phyloP scores from a whole-genome alignment of 30 jellyfish, hydroid and myxozoan genomes.

The Chironex yamaguchii region DNA sequence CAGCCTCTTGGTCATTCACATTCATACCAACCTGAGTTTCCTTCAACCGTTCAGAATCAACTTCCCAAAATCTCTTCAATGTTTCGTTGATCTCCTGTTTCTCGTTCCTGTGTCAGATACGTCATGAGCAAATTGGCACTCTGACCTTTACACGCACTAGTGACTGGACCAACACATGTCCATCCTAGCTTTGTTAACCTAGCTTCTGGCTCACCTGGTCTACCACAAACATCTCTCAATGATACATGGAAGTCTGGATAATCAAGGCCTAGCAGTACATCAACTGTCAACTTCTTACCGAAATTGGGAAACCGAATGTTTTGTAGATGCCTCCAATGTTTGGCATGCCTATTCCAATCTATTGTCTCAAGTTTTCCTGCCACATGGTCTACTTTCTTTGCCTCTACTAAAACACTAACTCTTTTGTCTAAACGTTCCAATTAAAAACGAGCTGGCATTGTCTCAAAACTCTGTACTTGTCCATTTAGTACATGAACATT shows the following conservation, averaged over 20 bases:
- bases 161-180: conserved; percentile 60
- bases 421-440: conserved; percentile 53
- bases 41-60: too few relatives aligned
- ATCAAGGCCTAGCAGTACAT: conserved; percentile 3
- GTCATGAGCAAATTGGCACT: too few relatives aligned
- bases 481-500: conserved; percentile 16
- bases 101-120: too few relatives aligned
- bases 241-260: conserved; percentile 21
- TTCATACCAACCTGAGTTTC: not conserved
- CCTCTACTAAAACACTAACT: not conserved
- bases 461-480: not conserved
- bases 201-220: conserved; percentile 52
- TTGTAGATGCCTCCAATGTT: too few relatives aligned
- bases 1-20: conserved; percentile 1
- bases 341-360: not conserved
- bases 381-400: not conserved
- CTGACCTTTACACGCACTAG: too few relatives aligned
- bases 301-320: not conserved
- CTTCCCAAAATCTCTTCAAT: not conserved
- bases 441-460: conserved; percentile 6
- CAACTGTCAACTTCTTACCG: not conserved
- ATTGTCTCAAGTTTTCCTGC: not conserved
- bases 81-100: conserved; percentile 1
- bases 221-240: not conserved
- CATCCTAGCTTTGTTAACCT: conserved; percentile 46